A percentile compares a stretch with the other conserved stretches of the same genome.
These are phyloP conservation scores for Perizoma affinitatum DNA, from an alignment of 2,888 invertebrate species.

Conservation along the genomic window DNA sequence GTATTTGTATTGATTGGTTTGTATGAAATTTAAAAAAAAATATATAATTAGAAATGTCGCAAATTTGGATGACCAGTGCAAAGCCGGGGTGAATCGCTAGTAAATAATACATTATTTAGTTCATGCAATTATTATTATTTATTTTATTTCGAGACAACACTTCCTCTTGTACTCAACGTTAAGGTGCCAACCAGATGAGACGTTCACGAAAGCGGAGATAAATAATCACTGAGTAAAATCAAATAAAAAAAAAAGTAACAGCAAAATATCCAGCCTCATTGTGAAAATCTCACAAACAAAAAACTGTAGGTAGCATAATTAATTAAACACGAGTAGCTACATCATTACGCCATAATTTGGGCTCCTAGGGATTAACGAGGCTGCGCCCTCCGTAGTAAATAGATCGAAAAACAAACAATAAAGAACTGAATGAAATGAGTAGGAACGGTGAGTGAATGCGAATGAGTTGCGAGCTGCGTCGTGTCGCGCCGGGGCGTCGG, in stretches of 20 bases:
- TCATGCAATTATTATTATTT: too few species aligned
- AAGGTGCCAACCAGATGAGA: too few species aligned
- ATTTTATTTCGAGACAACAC: too few species aligned
- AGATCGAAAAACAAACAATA: conserved; percentile 72
- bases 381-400: conserved; percentile 54
- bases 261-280: conserved; percentile 31
- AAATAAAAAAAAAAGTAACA: conserved; percentile 3
- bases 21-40: too few species aligned
- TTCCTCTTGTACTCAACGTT: too few species aligned
- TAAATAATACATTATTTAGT: too few species aligned
- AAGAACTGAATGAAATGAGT: conserved; percentile 72
- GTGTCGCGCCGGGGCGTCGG: conserved; percentile 31
- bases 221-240: too few species aligned
- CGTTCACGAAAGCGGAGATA: too few species aligned
- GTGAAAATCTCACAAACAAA: conserved; percentile 29
- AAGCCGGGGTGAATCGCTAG: too few species aligned
- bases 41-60: too few species aligned
- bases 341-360: conserved; percentile 41
- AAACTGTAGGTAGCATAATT: conserved; percentile 34
- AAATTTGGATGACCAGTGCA: too few species aligned
- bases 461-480: conserved; percentile 54
- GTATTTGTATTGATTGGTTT: too few species aligned
- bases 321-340: conserved; percentile 43
- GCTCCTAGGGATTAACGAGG: conserved; percentile 52
- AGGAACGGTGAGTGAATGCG: conserved; percentile 59